These are phyloP conservation scores for Plectrocnemia conspersa DNA, from an alignment of 1,140 invertebrate species.

Conservation along the genomic window DNA sequence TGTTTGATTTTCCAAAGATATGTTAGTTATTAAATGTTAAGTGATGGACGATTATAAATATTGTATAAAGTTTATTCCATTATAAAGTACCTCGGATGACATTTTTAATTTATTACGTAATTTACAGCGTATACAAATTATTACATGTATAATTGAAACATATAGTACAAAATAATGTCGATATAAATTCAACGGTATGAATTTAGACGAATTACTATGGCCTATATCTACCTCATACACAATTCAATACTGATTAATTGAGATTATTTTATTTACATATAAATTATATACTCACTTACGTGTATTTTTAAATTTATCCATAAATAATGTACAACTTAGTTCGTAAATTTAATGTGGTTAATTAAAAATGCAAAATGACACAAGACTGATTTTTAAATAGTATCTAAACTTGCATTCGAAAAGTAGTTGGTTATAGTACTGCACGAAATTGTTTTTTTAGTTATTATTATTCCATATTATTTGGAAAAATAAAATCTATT, in stretches of 20 bases:
- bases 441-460: background rate
- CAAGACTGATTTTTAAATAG: slow-evolving; percentile 37
- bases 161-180: slow-evolving; percentile 31
- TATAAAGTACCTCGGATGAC: too few relatives aligned
- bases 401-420: slow-evolving; percentile 21
- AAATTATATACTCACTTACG: slow-evolving; percentile 7
- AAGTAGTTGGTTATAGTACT: slow-evolving; percentile 6
- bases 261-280: slow-evolving; percentile 13
- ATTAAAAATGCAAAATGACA: slow-evolving; percentile 29
- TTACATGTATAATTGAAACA: slow-evolving; percentile 27
- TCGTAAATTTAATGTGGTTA: slow-evolving; percentile 27
- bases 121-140: too few relatives aligned
- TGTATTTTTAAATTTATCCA: too few relatives aligned
- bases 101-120: too few relatives aligned
- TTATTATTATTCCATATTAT: too few relatives aligned
- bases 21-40: too few relatives aligned
- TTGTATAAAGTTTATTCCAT: too few relatives aligned
- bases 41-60: too few relatives aligned
- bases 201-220: slow-evolving; percentile 8
- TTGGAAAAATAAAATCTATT: too few relatives aligned
- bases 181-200: slow-evolving; percentile 25
- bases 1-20: too few relatives aligned
- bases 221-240: slow-evolving; percentile 26
- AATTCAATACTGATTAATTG: slow-evolving; percentile 9
- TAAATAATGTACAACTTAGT: slow-evolving; percentile 32